These are phyloP conservation scores for Eleutherodactylus coqui DNA, from an alignment of 2,797 vertebrate genomes.

Conservation along the genomic window DNA sequence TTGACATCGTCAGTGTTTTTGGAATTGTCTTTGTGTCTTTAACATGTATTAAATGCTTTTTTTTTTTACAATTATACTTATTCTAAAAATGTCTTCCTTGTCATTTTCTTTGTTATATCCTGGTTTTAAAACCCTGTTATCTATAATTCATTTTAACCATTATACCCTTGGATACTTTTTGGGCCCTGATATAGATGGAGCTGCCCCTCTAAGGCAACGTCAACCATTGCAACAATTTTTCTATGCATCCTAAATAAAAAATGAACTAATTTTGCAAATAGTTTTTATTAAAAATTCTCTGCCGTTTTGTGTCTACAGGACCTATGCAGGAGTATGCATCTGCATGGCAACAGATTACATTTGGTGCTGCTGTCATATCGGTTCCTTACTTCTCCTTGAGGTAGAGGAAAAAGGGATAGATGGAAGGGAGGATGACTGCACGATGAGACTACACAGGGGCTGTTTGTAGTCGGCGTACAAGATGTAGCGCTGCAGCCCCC, in stretches of 20 bases:
- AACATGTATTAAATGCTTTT: neutral
- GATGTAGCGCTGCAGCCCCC: too few species aligned
- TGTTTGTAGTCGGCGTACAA: neutral
- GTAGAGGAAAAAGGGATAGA: neutral
- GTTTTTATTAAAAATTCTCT: neutral
- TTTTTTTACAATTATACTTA: conserved; percentile 37
- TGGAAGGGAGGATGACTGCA: neutral
- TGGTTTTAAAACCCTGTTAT: neutral
- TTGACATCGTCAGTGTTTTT: neutral
- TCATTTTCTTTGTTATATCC: neutral
- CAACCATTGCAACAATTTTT: neutral
- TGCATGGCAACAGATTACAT: neutral
- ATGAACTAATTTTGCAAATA: neutral
- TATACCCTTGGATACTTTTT: neutral
- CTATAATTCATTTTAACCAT: neutral
- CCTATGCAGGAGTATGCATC: too few species aligned
- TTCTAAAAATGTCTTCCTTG: neutral
- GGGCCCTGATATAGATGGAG: neutral
- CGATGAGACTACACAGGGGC: neutral
- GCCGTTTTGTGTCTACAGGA: neutral
- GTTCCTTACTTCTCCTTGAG: neutral
- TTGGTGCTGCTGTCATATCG: neutral
- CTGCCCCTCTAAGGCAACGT: neutral
- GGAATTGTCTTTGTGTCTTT: neutral
- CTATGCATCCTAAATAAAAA: neutral